Conservation (phyloP, 2,113 vertebrate genomes). For the Pachyramphus minor region DNA sequence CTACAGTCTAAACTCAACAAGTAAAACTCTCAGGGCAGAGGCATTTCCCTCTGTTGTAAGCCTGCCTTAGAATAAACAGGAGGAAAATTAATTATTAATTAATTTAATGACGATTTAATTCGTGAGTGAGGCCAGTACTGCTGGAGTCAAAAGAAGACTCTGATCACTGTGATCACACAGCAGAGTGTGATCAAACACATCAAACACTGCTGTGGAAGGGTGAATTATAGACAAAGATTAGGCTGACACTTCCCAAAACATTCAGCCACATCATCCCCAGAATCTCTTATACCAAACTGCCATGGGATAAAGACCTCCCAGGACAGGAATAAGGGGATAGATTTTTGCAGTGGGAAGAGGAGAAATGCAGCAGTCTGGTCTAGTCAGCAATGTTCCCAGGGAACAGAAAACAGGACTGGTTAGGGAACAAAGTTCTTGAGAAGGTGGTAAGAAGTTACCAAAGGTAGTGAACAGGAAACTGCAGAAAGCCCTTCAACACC, state of each 20-base stretch:
- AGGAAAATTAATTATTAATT: no score
- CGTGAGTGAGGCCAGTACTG: not conserved
- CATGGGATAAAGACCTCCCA: not conserved
- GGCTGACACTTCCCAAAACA: not conserved
- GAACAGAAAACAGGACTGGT: not conserved
- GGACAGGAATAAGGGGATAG: not conserved
- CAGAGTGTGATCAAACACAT: not conserved
- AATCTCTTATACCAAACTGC: not conserved
- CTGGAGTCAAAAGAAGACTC: no score
- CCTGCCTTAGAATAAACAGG: not conserved
- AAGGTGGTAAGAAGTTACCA: not conserved
- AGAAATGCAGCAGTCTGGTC: not conserved
- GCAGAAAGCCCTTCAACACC: not conserved
- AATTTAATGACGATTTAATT: no score
- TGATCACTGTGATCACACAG: accelerated
- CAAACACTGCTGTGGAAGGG: not conserved
- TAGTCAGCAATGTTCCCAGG: not conserved
- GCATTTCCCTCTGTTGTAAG: not conserved
- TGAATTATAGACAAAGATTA: not conserved
- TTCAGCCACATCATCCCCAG: not conserved
- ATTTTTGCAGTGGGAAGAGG: not conserved
- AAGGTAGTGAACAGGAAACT: accelerated
- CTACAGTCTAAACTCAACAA: not conserved
- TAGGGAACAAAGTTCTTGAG: not conserved
- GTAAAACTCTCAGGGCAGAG: not conserved